Evolutionary conservation across 2,797 vertebrate genomes (phyloP), one percentile per base, ranked within the genome.

Genomic region (Liasis olivaceus): DNA sequence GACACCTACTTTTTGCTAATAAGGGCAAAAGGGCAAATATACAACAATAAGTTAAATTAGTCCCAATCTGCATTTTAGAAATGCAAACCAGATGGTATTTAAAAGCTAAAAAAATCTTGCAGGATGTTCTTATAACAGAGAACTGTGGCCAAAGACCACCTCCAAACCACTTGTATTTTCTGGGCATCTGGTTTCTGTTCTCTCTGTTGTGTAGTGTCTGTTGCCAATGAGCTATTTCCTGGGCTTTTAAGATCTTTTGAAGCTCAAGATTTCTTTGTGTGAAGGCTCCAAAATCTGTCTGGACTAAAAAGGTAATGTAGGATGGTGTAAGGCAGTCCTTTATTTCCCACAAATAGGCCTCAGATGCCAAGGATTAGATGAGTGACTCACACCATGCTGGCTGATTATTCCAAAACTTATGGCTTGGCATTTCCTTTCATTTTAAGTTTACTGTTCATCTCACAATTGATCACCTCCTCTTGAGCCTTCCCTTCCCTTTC

Each of bases 1-100:
- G 91, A 66, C 36, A 36, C 26, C 77, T 93, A 51, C 20, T 91
- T 95, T 94, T 91, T 91, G 47, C 22, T 91, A 92, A 88, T 91
- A 93, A 95, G 62, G 69, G 42, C 47, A 91, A 93, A 96, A 96
- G 87, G 93, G 58, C 36, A 93, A 94, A 86, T 14, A 87, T 28
- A 17, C 0, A 22, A 26, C 8, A 90, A 60, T 90, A 87, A 93
- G 90, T 47, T 89, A 93, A 94, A 92, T 60, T 1, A 88, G 17
- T 87, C 17, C 51, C n/a, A 91, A 92, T 85, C 59, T 84, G 62
- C 64, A 36, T 3, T 86, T 95, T 72, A 93, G 4, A 94, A 93
- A 94, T 94, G 88, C 5, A 60, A 95, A 4, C 42, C 85, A 94
- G 89, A 89, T 93, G 54, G 8, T 93, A 47, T 26, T 93, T 88